Conservation (phyloP, 2,888 invertebrate species). For the Diachrysia chrysitis region DNA sequence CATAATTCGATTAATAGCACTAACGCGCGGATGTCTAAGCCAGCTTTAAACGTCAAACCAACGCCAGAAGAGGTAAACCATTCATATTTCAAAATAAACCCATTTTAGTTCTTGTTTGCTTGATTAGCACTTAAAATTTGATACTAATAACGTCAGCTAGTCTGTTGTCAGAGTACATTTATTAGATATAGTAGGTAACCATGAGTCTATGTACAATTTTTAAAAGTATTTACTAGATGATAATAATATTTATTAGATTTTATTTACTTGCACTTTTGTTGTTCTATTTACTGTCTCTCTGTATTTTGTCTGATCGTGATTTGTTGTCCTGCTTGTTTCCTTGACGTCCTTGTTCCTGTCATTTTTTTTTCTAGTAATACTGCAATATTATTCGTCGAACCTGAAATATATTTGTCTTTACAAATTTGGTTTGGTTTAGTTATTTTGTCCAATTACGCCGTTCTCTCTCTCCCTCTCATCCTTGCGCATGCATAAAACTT, state of each 20-base stretch:
- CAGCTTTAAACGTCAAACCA: slow-evolving; percentile 46
- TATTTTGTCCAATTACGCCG: too few species aligned
- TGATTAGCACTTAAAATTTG: too few species aligned
- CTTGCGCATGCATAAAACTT: background rate
- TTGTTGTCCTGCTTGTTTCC: slow-evolving; percentile 2
- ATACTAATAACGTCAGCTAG: too few species aligned
- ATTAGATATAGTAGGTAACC: too few species aligned
- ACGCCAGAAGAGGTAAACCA: slow-evolving; percentile 74
- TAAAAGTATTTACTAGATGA: too few species aligned
- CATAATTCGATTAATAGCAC: slow-evolving; percentile 67
- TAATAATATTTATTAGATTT: background rate
- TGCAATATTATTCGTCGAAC: background rate
- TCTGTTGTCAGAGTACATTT: too few species aligned
- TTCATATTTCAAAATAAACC: background rate
- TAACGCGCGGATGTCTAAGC: slow-evolving; percentile 35
- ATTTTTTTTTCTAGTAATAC: background rate
- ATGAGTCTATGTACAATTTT: too few species aligned
- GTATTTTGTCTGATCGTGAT: background rate
- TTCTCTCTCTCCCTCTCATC: background rate
- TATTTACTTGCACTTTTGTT: background rate
- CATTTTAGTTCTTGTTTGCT: background rate
- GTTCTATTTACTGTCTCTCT: background rate
- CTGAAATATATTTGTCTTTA: background rate
- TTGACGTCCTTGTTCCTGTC: background rate
- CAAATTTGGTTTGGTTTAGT: too few species aligned